Evolutionary conservation across 2,113 vertebrate species (phyloP), one percentile per base, ranked within the genome.

Genomic region (Crypturellus undulatus): DNA sequence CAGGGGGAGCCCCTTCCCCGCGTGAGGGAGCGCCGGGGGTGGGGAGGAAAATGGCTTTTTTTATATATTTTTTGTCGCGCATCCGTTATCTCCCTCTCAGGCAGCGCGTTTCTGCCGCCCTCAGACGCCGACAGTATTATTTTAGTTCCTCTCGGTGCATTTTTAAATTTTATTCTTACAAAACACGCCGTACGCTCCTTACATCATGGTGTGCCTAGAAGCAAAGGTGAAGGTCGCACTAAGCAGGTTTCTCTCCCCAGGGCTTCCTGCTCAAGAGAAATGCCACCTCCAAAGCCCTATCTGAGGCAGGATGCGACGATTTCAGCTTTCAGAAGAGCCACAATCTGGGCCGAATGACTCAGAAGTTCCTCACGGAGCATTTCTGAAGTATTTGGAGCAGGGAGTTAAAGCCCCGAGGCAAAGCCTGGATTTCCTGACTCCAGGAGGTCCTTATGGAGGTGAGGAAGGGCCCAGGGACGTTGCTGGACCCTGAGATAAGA

Each of bases 121-220:
- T 82, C 71, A 12, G 2, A 68, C 7, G 38, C 70, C 14, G 77
- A 47, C 71, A 18, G 7, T 9, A 1, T 32, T 45, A 2, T 40
- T 14, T 7, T 42, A 42, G 43, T 15, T 15, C 18, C 34, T 24
- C 67, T 2, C 25, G 3, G 10, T 1, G 22, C 4, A 3, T 6
- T 71, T 52, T 17, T 38, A 63, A 30, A 8, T 54, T 54, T 26
- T 26, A 15, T 54, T 54, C 26, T 54, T 28, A 10, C 45, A 26
- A 58, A 67, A 25, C 17, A 3, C 34, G 10, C 7, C 2, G 1
- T 30, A 2, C 4, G 58, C 28, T 51, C 25, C 26, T 0, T 6
- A 3, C 7, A 1, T 9, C 4, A n/a, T 2, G 28, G 72, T 28
- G 81, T 40, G 5, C 40, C 43, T 17, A 9, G 51, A 19, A 38